Percentiles rank a stretch among this genome's conserved stretches.
phyloP scores from a whole-genome alignment of 2,113 vertebrate species.

The Ictalurus furcatus region DNA sequence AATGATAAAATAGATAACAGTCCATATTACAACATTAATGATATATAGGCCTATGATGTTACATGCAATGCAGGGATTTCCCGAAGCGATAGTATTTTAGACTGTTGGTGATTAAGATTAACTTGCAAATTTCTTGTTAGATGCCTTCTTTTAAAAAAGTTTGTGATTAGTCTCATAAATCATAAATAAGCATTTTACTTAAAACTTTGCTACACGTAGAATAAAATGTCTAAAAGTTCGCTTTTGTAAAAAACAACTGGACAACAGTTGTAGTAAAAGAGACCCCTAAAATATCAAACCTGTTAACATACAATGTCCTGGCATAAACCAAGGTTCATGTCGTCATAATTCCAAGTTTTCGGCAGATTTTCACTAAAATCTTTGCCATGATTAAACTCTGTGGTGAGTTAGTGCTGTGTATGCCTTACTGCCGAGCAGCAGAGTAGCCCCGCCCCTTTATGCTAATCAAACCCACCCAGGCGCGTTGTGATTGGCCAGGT shows the following conservation, averaged over 20 bases:
- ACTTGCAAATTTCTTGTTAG: background rate
- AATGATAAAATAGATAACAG: background rate
- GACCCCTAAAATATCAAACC: background rate
- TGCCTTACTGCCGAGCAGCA: constrained; percentile 50
- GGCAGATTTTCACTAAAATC: background rate
- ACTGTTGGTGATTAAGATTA: background rate
- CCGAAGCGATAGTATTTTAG: background rate
- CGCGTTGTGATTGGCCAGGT: constrained; percentile 89
- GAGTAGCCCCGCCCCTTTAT: constrained; percentile 85
- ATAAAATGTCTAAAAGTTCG: background rate
- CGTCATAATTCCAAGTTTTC: constrained; percentile 3
- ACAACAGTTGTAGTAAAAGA: background rate
- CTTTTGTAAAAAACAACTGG: background rate
- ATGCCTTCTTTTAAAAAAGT: background rate
- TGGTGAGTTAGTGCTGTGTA: constrained; percentile 10
- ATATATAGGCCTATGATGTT: too few species aligned
- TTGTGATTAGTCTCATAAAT: background rate
- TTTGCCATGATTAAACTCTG: constrained; percentile 23
- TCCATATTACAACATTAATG: background rate
- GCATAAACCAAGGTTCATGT: background rate
- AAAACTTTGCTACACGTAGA: background rate
- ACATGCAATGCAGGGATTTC: background rate
- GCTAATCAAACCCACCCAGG: constrained; percentile 78
- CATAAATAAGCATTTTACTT: background rate
- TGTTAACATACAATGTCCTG: background rate